A percentile compares a stretch with the other conserved stretches of the same genome.
Conservation (phyloP, 2,888 invertebrate genomes). For the Malthinus flaveolus region DNA sequence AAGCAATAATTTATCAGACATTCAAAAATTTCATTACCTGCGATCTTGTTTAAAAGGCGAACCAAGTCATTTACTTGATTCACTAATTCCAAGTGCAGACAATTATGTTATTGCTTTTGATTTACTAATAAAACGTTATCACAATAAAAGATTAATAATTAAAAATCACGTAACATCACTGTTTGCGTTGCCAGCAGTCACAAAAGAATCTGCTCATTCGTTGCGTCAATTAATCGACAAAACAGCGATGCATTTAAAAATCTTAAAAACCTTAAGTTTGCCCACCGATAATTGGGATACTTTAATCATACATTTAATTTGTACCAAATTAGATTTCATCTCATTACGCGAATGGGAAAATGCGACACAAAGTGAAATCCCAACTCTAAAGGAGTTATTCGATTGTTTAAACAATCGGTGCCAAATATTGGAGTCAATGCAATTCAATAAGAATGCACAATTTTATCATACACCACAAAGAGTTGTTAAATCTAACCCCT, state of each 20-base stretch:
- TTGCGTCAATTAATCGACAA: neutral
- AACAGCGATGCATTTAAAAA: neutral
- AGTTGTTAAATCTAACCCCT: neutral
- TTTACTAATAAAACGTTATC: neutral
- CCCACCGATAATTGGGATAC: neutral
- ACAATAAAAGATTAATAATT: neutral
- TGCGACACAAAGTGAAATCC: neutral
- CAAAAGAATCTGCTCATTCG: neutral
- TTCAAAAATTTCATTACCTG: neutral
- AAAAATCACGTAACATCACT: neutral
- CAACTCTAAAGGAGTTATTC: neutral
- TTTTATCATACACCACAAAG: neutral
- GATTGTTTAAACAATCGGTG: neutral
- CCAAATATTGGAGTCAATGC: neutral
- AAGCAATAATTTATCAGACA: neutral
- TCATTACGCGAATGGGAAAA: neutral
- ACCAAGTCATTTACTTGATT: neutral
- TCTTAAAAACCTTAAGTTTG: neutral
- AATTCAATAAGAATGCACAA: neutral
- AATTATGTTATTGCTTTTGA: neutral
- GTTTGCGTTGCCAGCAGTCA: neutral
- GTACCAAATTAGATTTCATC: neutral
- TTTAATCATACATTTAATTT: neutral
- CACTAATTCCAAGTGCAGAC: neutral
- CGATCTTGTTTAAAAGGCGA: neutral